A percentile compares a stretch with the other conserved stretches of the same genome.
phyloP scores from a whole-genome alignment of 1,140 invertebrate genomes.

The Bombus superbus region DNA sequence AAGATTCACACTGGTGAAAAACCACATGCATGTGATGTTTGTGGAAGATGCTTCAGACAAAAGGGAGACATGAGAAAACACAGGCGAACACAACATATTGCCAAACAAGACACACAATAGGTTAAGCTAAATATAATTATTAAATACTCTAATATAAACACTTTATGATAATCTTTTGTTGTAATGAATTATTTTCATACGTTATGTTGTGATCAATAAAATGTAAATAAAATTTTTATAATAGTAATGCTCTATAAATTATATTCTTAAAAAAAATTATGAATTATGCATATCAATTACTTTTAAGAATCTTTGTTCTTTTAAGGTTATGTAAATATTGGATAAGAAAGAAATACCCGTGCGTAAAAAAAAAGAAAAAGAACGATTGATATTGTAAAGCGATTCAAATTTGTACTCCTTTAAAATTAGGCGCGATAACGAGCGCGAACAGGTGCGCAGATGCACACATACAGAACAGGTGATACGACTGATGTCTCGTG shows the following conservation, averaged over 20 bases:
- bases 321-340: neutral
- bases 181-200: neutral
- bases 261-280: neutral
- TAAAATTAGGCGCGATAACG: constrained; percentile 22
- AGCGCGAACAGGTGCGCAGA: constrained; percentile 47
- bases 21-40: constrained; percentile 87
- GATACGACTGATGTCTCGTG: constrained; percentile 63
- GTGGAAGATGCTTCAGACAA: constrained; percentile 86
- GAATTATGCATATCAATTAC: neutral
- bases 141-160: neutral
- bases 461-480: constrained; percentile 55
- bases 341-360: neutral
- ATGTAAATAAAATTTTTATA: constrained; percentile 18
- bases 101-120: constrained; percentile 46
- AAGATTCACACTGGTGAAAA: constrained; percentile 88
- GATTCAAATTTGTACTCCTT: neutral
- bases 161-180: neutral
- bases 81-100: constrained; percentile 83
- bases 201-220: constrained; percentile 13
- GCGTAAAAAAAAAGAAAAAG: neutral
- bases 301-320: neutral
- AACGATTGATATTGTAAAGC: neutral
- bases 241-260: neutral
- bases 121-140: neutral
- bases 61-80: constrained; percentile 86